Base-by-base conservation (phyloP, 1,140 invertebrate genomes). In the Nilaparvata lugens region DNA sequence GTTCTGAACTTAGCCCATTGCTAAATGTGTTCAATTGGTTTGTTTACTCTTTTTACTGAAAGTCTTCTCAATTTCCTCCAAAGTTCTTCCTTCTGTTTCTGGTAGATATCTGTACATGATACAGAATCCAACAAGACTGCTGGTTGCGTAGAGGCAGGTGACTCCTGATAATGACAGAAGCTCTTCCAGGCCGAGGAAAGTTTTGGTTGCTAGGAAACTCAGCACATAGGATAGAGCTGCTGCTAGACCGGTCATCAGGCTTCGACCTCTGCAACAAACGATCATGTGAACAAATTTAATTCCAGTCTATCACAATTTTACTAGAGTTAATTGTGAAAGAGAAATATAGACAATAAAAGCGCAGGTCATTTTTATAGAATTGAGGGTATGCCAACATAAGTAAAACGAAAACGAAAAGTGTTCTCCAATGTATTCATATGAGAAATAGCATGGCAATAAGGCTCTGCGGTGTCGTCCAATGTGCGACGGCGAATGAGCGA, bases 1-100 rank as follows among this genome's bases (percentile, higher is more conserved):
- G n/a, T n/a, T n/a, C n/a, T n/a, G n/a, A n/a, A n/a, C n/a, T n/a
- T n/a, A n/a, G n/a, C n/a, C n/a, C n/a, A n/a, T n/a, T n/a, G n/a
- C n/a, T n/a, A n/a, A n/a, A n/a, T n/a, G n/a, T n/a, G n/a, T n/a
- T 35, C 31, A 35, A 11, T 35, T 35, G 13, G 7, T 9, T 9
- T 35, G 31, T 35, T 35, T 35, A 35, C 31, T 35, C 13, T 35
- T 35, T 11, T 35, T 35, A 18, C 45, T 48, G 11, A 19, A 48
- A 6, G 45, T 48, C 9, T 65, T 58, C 55, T 69, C 69, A 14
- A 70, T 68, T 42, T 68, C 62, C 19, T 68, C 60, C 6, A 70
- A 56, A 9, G 67, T 58, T 51, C 61, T 64, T 28, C 68, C 68
- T 58, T 70, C 68, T 1, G 69, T 70, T 56, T 70, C 69, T 21